Base-by-base conservation (phyloP, 1,140 invertebrate species). In the Pantala flavescens region DNA sequence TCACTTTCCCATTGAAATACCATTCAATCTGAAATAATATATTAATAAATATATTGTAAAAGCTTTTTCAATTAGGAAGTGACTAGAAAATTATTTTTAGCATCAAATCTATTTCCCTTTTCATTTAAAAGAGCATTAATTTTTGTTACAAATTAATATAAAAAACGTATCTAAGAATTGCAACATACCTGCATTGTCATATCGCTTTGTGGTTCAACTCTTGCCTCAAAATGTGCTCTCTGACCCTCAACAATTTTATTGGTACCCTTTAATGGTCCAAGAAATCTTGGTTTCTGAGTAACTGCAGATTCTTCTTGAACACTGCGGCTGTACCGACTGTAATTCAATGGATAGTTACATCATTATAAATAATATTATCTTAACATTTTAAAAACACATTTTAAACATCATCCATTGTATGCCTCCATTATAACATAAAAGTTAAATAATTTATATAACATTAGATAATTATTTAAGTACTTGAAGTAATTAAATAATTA, bases 161-260 rank as follows among this genome's bases (percentile, higher is more conserved):
- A 36, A 9, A 36, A 36, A 36, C 9, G 3, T 36, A 5, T 36
- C 28, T 36, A 5, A 5, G 28, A 36, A 9, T 5, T 5, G 12
- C 36, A n/a, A 75, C 73, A 74, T 78, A 84, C 85, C 73, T 87
- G 88, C 88, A 98, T 90, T 0, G 89, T 92, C 5, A 93, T 84
- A 83, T 98, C 96, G 80, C 89, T 95, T 81, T 95, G 93, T 2
- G 96, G 96, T 80, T 98, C 95, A 63, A 97, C 90, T 75, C 95
- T 90, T 55, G 93, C 93, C 86, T 98, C 97, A 81, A 99, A 98
- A 81, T 98, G 96, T 77, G 95, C 96, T 43, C 93, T 87, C 84
- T 99, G 96, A 14, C 94, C 93, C 85, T 99, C 97, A n/a, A 94
- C 88, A 77, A 99, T 93, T 80, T 95, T 95, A 79, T 91, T 96